Evolutionary conservation across 2,888 invertebrate genomes (phyloP).

Genomic region (Geotrupes spiniger): DNA sequence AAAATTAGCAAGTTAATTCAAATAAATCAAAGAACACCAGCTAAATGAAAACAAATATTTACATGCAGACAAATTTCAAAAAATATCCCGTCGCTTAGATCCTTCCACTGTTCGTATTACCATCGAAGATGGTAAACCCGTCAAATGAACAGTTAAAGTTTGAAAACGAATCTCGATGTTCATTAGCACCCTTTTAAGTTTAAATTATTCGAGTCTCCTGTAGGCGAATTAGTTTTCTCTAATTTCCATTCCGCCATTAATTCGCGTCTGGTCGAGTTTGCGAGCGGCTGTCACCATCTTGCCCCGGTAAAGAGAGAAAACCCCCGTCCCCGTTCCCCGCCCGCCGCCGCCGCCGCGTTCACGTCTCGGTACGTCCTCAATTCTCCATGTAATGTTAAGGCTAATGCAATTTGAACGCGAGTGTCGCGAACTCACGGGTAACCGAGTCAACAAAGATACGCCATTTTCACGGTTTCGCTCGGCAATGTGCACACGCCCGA

Average conservation of each 20-base stretch:
- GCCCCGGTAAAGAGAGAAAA: conserved; percentile 33
- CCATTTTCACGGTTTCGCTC: conserved; percentile 41
- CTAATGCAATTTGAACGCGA: conserved; percentile 54
- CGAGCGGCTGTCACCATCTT: conserved; percentile 41
- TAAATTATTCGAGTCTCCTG: conserved; percentile 28
- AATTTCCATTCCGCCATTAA: conserved; percentile 42
- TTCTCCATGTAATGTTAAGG: conserved; percentile 56
- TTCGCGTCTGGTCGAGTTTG: conserved; percentile 43
- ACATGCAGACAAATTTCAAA: too few relatives aligned
- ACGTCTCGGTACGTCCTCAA: conserved; percentile 54
- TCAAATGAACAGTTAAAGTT: conserved; percentile 14
- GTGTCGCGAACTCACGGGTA: conserved; percentile 49
- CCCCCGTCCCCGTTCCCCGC: conserved; percentile 25
- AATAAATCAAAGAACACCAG: too few relatives aligned
- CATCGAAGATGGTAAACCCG: too few relatives aligned
- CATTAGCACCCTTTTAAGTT: conserved; percentile 29
- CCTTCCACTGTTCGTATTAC: too few relatives aligned
- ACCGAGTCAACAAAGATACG: conserved; percentile 50
- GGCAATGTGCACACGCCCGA: conserved; percentile 13
- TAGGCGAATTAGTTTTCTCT: conserved; percentile 36
- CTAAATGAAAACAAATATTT: too few relatives aligned
- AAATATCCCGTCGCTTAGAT: too few relatives aligned
- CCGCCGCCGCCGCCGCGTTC: conserved; percentile 39
- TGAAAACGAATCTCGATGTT: conserved; percentile 24
- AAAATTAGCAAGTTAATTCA: too few relatives aligned